Base-by-base conservation (phyloP, 64 coral and sea anemone genomes). In the Actinia tenebrosa region DNA sequence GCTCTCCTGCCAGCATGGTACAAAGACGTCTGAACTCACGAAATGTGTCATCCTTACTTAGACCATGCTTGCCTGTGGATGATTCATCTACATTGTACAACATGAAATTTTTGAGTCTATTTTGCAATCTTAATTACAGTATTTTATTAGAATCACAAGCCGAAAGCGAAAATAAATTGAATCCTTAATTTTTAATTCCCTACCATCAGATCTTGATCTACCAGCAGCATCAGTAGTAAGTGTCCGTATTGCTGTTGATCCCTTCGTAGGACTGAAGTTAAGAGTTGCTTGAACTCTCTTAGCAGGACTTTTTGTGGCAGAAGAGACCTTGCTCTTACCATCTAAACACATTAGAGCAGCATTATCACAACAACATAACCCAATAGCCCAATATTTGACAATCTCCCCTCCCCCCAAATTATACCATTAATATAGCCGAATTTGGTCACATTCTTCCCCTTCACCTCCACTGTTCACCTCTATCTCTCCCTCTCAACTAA, bases 1-100 rank as follows among this genome's bases (percentile, higher is more conserved):
- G 96, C 83, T 98, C 96, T 52, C 91, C 86, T 18, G 88, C 93
- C 23, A 99, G 88, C 69, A 92, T 79, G 9, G 89, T 18, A 78
- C 97, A 99, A 59, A 99, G 86, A 83, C 68, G 71, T 60, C 97
- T 86, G 60, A 95, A 99, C 77, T 92, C 88, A n/a, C 86, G 52
- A 63, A 99, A 99, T 56, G 88, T 83, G 60, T 96, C 88, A 86
- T 96, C 94, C 61, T 88, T 90, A 43, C 85, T 87, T 56, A 71
- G 47, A 43, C 87, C 45, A 77, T 58, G 64, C 27, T 23, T 82
- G 1, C 64, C 53, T 23, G 79, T 81, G 16, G 79, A 81, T 47
- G 79, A 16, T 25, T 47, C 27, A 19, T 50, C 79, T 53, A 3
- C 63, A 66, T 66, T 20, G 56, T 58, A 16, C 56, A 11, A 58